Base-by-base conservation (phyloP, 2,113 vertebrate genomes). In the Barbus barbus region DNA sequence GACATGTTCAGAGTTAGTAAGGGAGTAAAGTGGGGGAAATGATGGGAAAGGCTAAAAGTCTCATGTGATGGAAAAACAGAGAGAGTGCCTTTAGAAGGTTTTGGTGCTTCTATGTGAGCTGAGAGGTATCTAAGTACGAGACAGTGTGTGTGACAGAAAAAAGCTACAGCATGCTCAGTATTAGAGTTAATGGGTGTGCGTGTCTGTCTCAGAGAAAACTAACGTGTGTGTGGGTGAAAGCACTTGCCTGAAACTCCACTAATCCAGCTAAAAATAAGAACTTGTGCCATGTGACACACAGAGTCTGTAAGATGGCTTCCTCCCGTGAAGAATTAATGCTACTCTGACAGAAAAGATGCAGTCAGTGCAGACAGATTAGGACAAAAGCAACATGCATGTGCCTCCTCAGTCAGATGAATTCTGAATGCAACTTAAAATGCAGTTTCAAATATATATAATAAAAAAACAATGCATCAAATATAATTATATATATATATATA, bases 201-300 rank as follows among this genome's bases (percentile, higher is more conserved):
- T 75, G 60, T 72, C 38, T 60, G 33, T 77, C 79, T 78, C 78
- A 72, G 38, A 80, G 53, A 36, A 33, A 74, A 20, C 28, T 48
- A 85, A 78, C 31, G 61, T 78, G 80, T 82, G 63, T 20, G 83
- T 36, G 75, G 65, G 81, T 79, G 67, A 69, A 58, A 84, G 78
- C 82, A 76, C 72, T 86, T 86, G 82, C 77, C 76, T 63, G 61
- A 77, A 78, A 87, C 26, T 51, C 53, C 61, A 46, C 72, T 61
- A 82, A 84, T 84, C 78, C 65, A 61, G 79, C 82, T 86, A 85
- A 85, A 87, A 87, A 87, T 85, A 85, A 83, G 75, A 82, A 83
- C 33, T 74, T 83, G 73, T 83, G 80, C n/a, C 80, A 85, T 87
- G 84, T 83, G 81, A 83, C 83, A 83, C 83, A 83, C 69, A 74